Evolutionary conservation across 2,888 invertebrate species (phyloP).

Genomic region (Leucania comma): DNA sequence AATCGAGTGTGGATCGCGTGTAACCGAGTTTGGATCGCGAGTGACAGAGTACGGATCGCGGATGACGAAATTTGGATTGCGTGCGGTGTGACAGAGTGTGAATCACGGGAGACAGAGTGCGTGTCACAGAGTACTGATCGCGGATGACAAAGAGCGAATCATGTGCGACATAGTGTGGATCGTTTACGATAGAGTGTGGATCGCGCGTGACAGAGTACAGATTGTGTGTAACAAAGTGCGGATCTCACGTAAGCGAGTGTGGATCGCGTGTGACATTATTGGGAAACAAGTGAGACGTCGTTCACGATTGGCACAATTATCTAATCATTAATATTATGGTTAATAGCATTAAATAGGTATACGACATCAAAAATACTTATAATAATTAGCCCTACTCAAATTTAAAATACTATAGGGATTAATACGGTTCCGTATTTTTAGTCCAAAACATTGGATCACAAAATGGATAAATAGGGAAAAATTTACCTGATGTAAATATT

Average conservation of each 20-base stretch:
- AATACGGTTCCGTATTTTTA: slow-evolving; percentile 25
- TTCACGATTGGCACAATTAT: slow-evolving; percentile 55
- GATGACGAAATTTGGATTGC: not conserved
- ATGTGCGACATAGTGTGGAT: not conserved
- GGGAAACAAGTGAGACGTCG: slow-evolving; percentile 13
- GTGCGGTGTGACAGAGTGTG: too few relatives aligned
- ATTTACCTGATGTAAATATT: slow-evolving; percentile 19
- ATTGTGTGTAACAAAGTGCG: not conserved
- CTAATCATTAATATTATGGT: slow-evolving; percentile 27
- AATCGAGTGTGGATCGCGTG: not conserved
- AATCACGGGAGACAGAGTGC: not conserved
- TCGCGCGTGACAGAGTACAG: not conserved
- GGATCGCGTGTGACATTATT: not conserved
- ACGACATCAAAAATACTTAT: slow-evolving; percentile 71
- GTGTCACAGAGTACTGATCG: not conserved
- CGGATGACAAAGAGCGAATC: too few relatives aligned
- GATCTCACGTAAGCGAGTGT: not conserved
- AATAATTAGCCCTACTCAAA: slow-evolving; percentile 49
- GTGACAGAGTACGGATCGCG: not conserved
- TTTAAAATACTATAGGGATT: slow-evolving; percentile 42
- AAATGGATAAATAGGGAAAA: slow-evolving; percentile 42
- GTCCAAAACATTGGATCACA: slow-evolving; percentile 25
- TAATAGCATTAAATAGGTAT: slow-evolving; percentile 56
- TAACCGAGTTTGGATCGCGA: too few relatives aligned
- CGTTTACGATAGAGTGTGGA: not conserved